Base-by-base conservation (phyloP, 2,797 vertebrate genomes). In the Acipenser transmontanus region DNA sequence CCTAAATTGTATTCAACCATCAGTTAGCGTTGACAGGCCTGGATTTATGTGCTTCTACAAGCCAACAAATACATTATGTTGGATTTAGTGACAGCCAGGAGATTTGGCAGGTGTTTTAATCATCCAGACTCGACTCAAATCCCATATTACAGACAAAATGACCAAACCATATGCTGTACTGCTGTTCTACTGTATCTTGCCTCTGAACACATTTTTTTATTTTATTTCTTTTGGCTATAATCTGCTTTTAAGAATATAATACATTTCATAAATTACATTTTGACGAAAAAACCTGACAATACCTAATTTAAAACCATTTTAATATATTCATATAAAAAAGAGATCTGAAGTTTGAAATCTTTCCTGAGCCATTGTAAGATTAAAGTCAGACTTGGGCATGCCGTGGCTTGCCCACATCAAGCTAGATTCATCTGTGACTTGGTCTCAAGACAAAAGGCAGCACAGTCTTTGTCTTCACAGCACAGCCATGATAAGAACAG, bases 91-190 rank as follows among this genome's bases (percentile, higher is more conserved):
- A 59, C 61, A 59, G 20, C 20, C 54, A 17, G 51, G 63, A 65
- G 59, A 63, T 49, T 50, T 61, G 47, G 59, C 64, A 63, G 52
- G 68, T 54, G 63, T 63, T 34, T 66, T 47, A 7, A 63, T 17
- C 60, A 50, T 66, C 59, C 60, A 66, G 48, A 14, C 14, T 10
- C 47, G 66, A 63, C 34, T 49, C 9, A 66, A 66, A 63, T 63
- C 69, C 61, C 69, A 66, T 47, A 54, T 8, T 54, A 66, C 54
- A 48, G 17, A 34, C 61, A 63, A 70, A 67, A 67, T 63, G 54
- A 52, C 61, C 60, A 63, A 70, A 67, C 64, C 65, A 70, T 54
- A 60, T 62, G 64, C 47, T 62, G 0, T 13, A 62, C 12, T 34
- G 4, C 34, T 4, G 34, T 34, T 34, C 34, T 34, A 34, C 34